These are phyloP conservation scores for Oxyura jamaicensis DNA, from an alignment of 2,113 vertebrate genomes.

Conservation along the genomic window DNA sequence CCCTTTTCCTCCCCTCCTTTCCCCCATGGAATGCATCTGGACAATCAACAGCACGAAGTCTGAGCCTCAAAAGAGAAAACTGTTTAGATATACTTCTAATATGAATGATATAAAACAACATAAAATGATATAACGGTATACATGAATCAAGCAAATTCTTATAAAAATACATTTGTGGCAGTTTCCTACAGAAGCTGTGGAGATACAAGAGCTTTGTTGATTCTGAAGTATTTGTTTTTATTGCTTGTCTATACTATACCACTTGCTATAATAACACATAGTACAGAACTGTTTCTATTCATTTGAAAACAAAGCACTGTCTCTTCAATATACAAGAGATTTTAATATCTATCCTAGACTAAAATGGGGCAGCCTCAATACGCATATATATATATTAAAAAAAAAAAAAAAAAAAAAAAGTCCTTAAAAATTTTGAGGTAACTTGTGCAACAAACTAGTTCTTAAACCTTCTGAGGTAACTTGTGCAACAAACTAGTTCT, in stretches of 20 bases:
- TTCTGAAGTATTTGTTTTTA: background rate
- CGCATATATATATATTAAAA: background rate
- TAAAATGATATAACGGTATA: background rate
- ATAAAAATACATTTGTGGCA: background rate
- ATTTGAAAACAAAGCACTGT: background rate
- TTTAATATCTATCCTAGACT: background rate
- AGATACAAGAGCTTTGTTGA: background rate
- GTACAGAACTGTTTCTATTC: background rate
- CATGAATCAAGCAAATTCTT: background rate
- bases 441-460: no score
- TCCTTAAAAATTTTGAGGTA: no score
- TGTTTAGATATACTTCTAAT: background rate
- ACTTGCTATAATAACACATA: background rate
- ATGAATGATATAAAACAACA: background rate
- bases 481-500: background rate
- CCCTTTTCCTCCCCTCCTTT: no score
- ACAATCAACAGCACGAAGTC: background rate
- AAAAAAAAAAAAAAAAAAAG: no score
- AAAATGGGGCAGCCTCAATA: background rate
- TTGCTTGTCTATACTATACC: background rate
- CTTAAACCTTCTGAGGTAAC: background rate
- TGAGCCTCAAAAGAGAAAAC: background rate
- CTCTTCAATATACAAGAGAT: background rate
- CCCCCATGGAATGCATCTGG: background rate
- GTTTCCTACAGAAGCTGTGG: background rate